Evolutionary conservation across 1,140 invertebrate species (phyloP), one percentile per base, ranked within the genome.

Genomic region (Zaprionus inermis): DNA sequence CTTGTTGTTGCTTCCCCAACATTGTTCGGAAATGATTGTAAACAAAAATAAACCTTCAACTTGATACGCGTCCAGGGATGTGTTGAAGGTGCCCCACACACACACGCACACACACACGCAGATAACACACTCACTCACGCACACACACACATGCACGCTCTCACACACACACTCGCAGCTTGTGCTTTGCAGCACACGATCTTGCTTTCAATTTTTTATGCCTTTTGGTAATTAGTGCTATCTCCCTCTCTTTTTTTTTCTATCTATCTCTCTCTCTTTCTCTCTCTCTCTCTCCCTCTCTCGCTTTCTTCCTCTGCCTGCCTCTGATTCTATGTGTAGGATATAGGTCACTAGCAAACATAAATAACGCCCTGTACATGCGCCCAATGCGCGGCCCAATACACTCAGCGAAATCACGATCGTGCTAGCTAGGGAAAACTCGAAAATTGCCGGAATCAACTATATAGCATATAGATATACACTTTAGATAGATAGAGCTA

Each of bases 41-140:
- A 91, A 91, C 86, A 91, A 91, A 91, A 90, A 90, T 91, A 91
- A 91, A 91, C 90, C 90, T 91, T 91, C 90, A 91, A 91, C 90
- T 91, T 91, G 90, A 88, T 91, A 78, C 74, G 86, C 77, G 81
- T 85, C 90, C 90, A 91, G 90, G 90, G 90, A 91, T 91, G 68
- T 85, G 79, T 86, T 84, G 81, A 90, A 89, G 84, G 85, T 90
- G 85, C 76, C 74, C 67, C 61, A 60, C 30, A 72, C 24, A 69
- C 32, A 63, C 52, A 64, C 57, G 54, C 58, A 56, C 60, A 30
- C 68, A 63, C 51, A 70, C 51, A 10, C 60, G 36, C 49, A 49
- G 60, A 71, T 71, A 76, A 67, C 74, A 69, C 14, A 41, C 46
- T 22, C 22, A 76, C 49, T 30, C 28, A 24, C 49, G 32, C 34